Conservation (phyloP, 2,113 vertebrate genomes). For the Tricholaema leucomelas region DNA sequence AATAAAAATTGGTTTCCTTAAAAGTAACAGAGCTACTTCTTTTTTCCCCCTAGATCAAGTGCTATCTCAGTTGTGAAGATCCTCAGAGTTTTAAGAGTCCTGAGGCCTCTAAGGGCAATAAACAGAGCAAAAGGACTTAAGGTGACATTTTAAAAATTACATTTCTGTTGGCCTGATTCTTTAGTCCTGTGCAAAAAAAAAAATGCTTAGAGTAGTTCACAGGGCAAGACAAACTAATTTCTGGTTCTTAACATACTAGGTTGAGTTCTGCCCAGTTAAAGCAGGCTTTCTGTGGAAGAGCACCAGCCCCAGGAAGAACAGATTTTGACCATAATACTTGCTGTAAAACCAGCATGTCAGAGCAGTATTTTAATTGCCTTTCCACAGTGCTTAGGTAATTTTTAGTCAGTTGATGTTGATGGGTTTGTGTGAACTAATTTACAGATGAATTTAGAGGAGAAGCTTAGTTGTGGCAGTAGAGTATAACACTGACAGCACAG, state of each 20-base stretch:
- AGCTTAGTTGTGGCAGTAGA: background rate
- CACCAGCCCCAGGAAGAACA: background rate
- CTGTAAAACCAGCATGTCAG: background rate
- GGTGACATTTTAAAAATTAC: conserved; percentile 69
- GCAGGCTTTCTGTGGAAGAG: background rate
- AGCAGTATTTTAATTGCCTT: background rate
- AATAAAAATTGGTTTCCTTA: background rate
- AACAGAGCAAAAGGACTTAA: conserved; percentile 99
- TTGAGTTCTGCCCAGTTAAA: background rate
- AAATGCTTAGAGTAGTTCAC: background rate
- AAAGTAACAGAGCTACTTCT: background rate
- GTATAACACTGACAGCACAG: background rate
- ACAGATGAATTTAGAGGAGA: background rate
- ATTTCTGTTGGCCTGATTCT: background rate
- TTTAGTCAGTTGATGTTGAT: background rate
- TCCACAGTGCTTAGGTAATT: background rate
- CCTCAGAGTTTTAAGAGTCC: conserved; percentile 92
- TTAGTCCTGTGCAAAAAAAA: background rate
- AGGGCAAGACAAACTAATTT: background rate
- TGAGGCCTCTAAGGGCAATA: conserved; percentile 95
- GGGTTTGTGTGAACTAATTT: background rate
- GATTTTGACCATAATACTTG: background rate
- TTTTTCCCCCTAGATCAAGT: conserved; percentile 83
- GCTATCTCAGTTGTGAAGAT: conserved; percentile 99
- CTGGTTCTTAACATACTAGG: background rate